These are phyloP conservation scores for Drosophila punjabiensis DNA, from an alignment of 1,140 invertebrate genomes.

Conservation along the genomic window DNA sequence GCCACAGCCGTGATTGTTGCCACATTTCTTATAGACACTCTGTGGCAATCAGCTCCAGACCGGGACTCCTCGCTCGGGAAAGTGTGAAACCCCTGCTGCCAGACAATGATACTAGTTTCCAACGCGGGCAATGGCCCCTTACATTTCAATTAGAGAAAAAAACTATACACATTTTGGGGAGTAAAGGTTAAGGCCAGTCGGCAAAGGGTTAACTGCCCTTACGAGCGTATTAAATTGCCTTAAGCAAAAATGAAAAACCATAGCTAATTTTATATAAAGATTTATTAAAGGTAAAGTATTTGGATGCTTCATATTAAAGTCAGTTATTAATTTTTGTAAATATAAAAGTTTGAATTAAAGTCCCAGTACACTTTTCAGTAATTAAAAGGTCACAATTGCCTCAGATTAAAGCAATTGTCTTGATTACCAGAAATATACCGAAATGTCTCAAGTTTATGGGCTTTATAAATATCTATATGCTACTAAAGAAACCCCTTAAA, in stretches of 20 bases:
- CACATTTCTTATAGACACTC: slow-evolving; percentile 64
- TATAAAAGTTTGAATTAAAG: not conserved
- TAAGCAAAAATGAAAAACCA: not conserved
- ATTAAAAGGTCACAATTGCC: slow-evolving; percentile 2
- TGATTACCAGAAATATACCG: not conserved
- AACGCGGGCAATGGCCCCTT: slow-evolving; percentile 23
- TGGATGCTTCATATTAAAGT: not conserved
- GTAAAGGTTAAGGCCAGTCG: not conserved
- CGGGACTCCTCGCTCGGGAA: slow-evolving; percentile 8
- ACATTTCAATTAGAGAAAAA: slow-evolving; percentile 29
- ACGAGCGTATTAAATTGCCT: not conserved
- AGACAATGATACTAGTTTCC: slow-evolving; percentile 25
- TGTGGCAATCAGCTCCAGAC: slow-evolving; percentile 41
- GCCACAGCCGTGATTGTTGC: slow-evolving; percentile 42
- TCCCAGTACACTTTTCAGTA: not conserved
- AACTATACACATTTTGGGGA: slow-evolving; percentile 6
- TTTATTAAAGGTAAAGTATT: not conserved
- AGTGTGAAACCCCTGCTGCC: slow-evolving; percentile 37
- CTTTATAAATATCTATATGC: not conserved
- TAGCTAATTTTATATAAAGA: not conserved
- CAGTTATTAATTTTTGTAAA: not conserved
- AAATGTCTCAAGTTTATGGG: not conserved
- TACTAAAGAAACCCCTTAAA: not conserved
- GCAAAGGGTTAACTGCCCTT: slow-evolving; percentile 18
- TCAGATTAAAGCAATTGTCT: not conserved